Base-by-base conservation (phyloP, 2,113 vertebrate species). In the Callipepla squamata region DNA sequence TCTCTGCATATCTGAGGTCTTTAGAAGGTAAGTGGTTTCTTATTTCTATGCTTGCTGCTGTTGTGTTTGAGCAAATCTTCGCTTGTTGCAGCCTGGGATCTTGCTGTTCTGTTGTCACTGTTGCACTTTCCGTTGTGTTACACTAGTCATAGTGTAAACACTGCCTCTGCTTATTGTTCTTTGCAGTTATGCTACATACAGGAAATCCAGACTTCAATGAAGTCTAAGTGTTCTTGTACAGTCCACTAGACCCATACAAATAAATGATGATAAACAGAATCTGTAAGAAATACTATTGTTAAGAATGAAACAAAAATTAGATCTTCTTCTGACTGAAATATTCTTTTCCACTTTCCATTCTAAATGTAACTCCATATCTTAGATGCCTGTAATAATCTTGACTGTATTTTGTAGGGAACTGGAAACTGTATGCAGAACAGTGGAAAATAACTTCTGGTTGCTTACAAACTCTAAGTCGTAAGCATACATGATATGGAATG, bases 401-500 rank as follows among this genome's bases (percentile, higher is more conserved):
- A 47, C 8, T 57, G 7, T 83, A 75, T 44, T 85, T 92, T 65
- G 57, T 13, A 67, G 40, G 26, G n/a, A 74, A 36, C 47, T 80
- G 59, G 38, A 82, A 89, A 82, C 10, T 28, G 18, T 17, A 74
- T 61, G 78, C 4, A 65, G 63, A 85, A 67, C 23, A 81, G 26
- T 62, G 42, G 47, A 68, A 91, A 83, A 32, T 67, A 85, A 70
- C 25, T 87, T 59, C 65, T 67, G 44, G 13, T 76, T 87, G 69
- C 79, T 87, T 85, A 87, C 55, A 90, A 91, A 90, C 55, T 93
- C 55, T 74, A 76, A 85, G 40, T 67, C 21, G 51, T 85, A 91
- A 91, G 38, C 11, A 1, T 68, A 82, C 3, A 6, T 90, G 66
- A 75, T 40, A 93, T 36, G 80, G 80, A 90, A 93, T 42, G 51